Evolutionary conservation across 2,113 vertebrate genomes (phyloP), one percentile per base, ranked within the genome.

Genomic region (Oncorhynchus gorbuscha): DNA sequence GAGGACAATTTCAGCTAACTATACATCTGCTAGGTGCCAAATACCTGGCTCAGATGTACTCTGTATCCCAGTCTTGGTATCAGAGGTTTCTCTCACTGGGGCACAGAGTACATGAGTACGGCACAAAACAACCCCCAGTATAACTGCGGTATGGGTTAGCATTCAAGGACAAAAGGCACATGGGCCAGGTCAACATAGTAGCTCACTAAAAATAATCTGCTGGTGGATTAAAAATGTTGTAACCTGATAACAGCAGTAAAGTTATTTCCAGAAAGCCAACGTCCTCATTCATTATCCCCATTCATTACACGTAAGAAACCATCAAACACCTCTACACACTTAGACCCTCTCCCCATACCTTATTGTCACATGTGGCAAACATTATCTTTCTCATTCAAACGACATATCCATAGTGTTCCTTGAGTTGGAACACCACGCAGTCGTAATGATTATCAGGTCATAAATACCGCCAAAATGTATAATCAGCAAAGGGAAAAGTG

Each of bases 401-500:
- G 12, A 30, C 62, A 65, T 9, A 86, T 45, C 39, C 39, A 12
- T 9, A 84, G 68, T 39, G 55, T 68, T 76, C 39, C 80, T 78
- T 77, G 86, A 83, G 82, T 74, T 16, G 74, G 77, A 83, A 65
- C 2, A 73, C 85, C 83, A 65, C 2, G 71, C 76, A 86, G 81
- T 85, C 75, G 67, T 77, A 81, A 86, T 85, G 77, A 86, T 87
- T 9, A 45, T 87, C 80, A 87, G 85, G 73, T 86, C 85, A 89
- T 86, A 89, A 91, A 90, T 85, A 89, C 84, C 84, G 45, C 72
- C 4, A 59, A 11, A 1, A 22, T 64, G 20, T 32, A 30, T 11
- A 32, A 12, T 22, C 22, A 24, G 14, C 45, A 8, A 20, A 22
- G 5, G 58, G 12, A 89, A 87, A 89, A 87, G 84, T 71, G 79